Base-by-base conservation (phyloP, 2,113 vertebrate genomes). In the Paradisaea rubra region DNA sequence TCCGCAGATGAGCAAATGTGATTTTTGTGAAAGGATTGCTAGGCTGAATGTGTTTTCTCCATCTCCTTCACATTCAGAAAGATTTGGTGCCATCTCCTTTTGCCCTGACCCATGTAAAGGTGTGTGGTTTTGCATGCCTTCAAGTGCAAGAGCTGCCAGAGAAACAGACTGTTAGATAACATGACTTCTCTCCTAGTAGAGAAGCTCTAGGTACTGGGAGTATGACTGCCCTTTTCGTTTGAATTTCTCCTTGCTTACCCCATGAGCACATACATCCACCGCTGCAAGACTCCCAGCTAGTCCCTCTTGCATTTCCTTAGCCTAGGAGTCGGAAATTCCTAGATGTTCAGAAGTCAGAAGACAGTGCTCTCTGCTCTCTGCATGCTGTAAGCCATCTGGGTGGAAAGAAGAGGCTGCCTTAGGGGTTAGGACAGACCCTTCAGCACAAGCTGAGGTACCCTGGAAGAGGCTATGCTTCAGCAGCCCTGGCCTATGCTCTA, bases 281-380 rank as follows among this genome's bases (percentile, higher is more conserved):
- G 31, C 45, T 66, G 21, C 15, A 22, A 2, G 1, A 13, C 14
- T 57, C 35, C 17, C 54, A 11, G 49, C 13, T 50, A 31, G 42
- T 24, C 7, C 8, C 37, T 53, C 21, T 35, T 42, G 10, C 57
- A 31, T 37, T 35, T 54, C 15, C 20, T 65, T 39, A 41, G 42
- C 35, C 35, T 57, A n/a, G 18, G 44, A 88, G 7, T 2, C 1
- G 1, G 9, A 22, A 74, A 69, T 57, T 64, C 76, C 64, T 50
- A 15, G 27, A 1, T n/a, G 5, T 73, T 68, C 35, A 4, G 39
- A 41, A 72, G 25, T 44, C 74, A 81, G 74, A 5, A 86, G 59
- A 54, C 70, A 41, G 56, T 61, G 72, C 44, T 73, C 76, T 95
- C 82, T 94, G 57, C 76, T 90, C 83, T 81, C 77, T 81, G 60